A percentile compares a stretch with the other conserved stretches of the same genome.
phyloP scores from a whole-genome alignment of 2,797 vertebrate species.

The Tenualosa thibaudeaui region DNA sequence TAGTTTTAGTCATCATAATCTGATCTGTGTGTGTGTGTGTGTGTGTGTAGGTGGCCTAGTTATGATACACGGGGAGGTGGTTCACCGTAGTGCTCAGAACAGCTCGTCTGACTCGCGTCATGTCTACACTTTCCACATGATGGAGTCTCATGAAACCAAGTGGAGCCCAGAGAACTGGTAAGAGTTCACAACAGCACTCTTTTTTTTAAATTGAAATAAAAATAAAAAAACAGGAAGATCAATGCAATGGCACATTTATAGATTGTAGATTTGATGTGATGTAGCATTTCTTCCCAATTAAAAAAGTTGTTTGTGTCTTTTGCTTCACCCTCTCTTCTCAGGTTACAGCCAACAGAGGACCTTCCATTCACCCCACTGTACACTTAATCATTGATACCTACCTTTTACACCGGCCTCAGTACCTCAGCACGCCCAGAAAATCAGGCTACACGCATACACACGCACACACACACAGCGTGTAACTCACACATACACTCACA shows the following conservation, averaged over 20 bases:
- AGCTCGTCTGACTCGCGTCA: conserved; percentile 82
- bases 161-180: conserved; percentile 97
- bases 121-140: conserved; percentile 89
- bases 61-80: conserved; percentile 91
- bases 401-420: not conserved
- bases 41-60: conserved; percentile 78
- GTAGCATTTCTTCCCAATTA: not conserved
- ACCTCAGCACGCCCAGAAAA: not conserved
- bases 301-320: not conserved
- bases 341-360: conserved; percentile 89
- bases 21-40: not conserved
- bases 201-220: too few relatives aligned
- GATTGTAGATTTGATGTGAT: not conserved
- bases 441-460: not conserved
- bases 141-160: conserved; percentile 82
- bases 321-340: conserved; percentile 53
- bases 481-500: not conserved
- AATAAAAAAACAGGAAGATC: not conserved
- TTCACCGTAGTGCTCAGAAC: conserved; percentile 89
- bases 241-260: not conserved
- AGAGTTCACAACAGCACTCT: conserved; percentile 40
- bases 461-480: not conserved
- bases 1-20: not conserved
- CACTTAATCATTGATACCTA: conserved; percentile 48
- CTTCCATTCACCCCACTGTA: conserved; percentile 87